Evolutionary conservation across 2,888 invertebrate genomes (phyloP).

Genomic region (Sphaerophoria taeniata): DNA sequence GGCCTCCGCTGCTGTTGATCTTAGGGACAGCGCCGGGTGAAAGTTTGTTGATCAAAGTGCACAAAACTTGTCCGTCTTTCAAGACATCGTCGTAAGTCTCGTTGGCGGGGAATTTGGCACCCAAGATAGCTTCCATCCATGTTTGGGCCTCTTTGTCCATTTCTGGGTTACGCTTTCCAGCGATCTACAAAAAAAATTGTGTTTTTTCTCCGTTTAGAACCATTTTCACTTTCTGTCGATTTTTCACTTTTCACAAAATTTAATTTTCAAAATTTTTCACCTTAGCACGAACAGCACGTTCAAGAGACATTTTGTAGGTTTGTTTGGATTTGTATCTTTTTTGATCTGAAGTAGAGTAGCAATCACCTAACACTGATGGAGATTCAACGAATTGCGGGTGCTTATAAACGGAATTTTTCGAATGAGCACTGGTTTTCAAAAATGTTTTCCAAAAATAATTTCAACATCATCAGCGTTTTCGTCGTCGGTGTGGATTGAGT

Average conservation of each 20-base stretch:
- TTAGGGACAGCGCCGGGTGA: conserved; percentile 94
- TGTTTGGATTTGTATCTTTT: conserved; percentile 50
- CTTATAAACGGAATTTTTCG: conserved; percentile 80
- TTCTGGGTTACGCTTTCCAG: conserved; percentile 91
- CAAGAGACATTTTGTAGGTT: conserved; percentile 90
- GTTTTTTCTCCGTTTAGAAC: conserved; percentile 24
- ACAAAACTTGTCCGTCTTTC: conserved; percentile 95
- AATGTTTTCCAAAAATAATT: conserved; percentile 81
- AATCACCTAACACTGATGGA: conserved; percentile 81
- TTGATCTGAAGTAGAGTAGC: conserved; percentile 79
- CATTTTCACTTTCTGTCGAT: conserved; percentile 49
- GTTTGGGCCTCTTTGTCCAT: conserved; percentile 94
- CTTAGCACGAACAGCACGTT: conserved; percentile 96
- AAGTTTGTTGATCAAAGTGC: conserved; percentile 97
- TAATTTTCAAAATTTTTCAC: conserved; percentile 84
- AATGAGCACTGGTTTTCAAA: conserved; percentile 64
- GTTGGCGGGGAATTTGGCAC: conserved; percentile 93
- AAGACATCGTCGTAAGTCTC: conserved; percentile 94
- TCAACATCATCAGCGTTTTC: conserved; percentile 72
- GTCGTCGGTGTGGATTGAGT: conserved; percentile 42
- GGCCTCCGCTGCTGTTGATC: conserved; percentile 96
- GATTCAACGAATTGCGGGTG: conserved; percentile 77
- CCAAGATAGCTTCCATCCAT: conserved; percentile 95
- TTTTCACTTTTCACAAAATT: conserved; percentile 25
- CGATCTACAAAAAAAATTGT: conserved; percentile 85